phyloP scores from a whole-genome alignment of 2,113 vertebrate genomes.

The Rhinolophus sinicus region DNA sequence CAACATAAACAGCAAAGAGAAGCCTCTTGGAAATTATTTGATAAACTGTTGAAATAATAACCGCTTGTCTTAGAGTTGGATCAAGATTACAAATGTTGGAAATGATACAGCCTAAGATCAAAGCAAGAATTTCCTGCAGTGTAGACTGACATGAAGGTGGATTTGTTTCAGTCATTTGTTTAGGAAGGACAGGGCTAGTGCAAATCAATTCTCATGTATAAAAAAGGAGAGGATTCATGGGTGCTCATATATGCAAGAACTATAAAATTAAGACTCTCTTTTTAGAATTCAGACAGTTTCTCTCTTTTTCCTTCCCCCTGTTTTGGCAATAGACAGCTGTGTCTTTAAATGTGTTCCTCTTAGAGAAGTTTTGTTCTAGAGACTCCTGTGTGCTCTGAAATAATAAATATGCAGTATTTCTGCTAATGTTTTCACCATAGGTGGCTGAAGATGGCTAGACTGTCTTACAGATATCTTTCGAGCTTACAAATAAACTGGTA shows the following conservation, averaged over 20 bases:
- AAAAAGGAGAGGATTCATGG: background rate
- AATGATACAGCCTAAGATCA: background rate
- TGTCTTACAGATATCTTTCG: background rate
- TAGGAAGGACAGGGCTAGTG: background rate
- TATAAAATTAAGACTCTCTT: conserved; percentile 20
- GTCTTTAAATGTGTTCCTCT: background rate
- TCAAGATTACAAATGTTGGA: conserved; percentile 18
- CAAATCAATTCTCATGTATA: background rate
- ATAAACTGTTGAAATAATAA: conserved; percentile 64
- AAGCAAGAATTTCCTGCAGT: conserved; percentile 33
- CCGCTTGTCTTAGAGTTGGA: conserved; percentile 32
- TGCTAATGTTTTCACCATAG: background rate
- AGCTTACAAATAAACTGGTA: background rate
- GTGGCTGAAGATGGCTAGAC: background rate
- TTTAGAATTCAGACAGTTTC: conserved; percentile 49
- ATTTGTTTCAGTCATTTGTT: background rate
- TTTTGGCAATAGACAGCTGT: conserved; percentile 32
- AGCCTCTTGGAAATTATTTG: conserved; percentile 51
- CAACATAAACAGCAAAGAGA: conserved; percentile 39
- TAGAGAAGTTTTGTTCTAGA: conserved; percentile 25
- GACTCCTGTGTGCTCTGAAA: background rate
- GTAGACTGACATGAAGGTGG: background rate
- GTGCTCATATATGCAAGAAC: background rate
- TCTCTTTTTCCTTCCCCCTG: background rate
- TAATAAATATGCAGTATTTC: background rate